Conservation (phyloP, 2,888 invertebrate genomes). For the Pecten maximus region DNA sequence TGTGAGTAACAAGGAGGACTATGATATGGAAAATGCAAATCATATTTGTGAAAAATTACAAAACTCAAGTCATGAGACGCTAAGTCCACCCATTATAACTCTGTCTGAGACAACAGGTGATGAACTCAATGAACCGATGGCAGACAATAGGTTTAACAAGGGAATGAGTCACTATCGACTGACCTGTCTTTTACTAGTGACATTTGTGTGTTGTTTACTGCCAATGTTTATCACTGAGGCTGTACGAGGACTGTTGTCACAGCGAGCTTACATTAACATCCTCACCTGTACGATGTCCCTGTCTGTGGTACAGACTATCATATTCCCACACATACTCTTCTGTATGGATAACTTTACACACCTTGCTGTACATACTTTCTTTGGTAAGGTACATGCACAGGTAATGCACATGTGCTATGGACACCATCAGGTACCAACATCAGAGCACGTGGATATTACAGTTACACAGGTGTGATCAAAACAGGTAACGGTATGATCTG, state of each 20-base stretch:
- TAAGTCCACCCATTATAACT: conserved; percentile 52
- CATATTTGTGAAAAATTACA: conserved; percentile 44
- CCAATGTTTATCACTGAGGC: conserved; percentile 73
- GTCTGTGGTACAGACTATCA: conserved; percentile 73
- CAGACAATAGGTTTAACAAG: conserved; percentile 52
- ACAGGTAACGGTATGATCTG: no score
- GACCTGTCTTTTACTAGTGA: conserved; percentile 66
- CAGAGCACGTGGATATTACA: conserved; percentile 60
- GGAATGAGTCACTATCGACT: conserved; percentile 62
- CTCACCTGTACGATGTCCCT: conserved; percentile 73
- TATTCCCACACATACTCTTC: conserved; percentile 75
- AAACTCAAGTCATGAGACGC: conserved; percentile 49
- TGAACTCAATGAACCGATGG: conserved; percentile 47
- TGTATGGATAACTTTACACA: conserved; percentile 72
- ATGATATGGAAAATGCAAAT: conserved; percentile 51
- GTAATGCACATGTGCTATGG: conserved; percentile 58
- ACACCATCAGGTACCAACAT: conserved; percentile 62
- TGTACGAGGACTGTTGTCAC: conserved; percentile 62
- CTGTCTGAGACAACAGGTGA: conserved; percentile 56
- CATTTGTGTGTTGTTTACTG: conserved; percentile 71
- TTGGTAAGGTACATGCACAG: conserved; percentile 56
- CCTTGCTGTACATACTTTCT: conserved; percentile 65
- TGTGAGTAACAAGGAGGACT: conserved; percentile 23
- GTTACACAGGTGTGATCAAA: conserved; percentile 64
- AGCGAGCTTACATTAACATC: conserved; percentile 70